Base-by-base conservation (phyloP, 2,797 vertebrate species). In the Erethizon dorsatum region DNA sequence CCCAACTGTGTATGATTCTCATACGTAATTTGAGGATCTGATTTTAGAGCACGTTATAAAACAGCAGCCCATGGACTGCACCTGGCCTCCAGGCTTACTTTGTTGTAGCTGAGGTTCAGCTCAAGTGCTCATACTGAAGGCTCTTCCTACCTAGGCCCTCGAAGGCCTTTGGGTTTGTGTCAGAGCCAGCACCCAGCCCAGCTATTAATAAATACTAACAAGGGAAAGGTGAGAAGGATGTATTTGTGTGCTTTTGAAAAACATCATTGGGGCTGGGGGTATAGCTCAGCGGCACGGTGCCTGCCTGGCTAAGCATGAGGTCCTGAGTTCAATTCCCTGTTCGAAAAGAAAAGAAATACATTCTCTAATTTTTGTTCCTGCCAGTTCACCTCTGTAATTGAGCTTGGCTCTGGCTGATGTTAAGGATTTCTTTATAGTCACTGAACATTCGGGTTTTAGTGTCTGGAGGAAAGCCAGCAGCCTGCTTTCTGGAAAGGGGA, bases 401-500 rank as follows among this genome's bases (percentile, higher is more conserved):
- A 90, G 45, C 87, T 82, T 90, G 83, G 33, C 45, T 73, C 90
- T 77, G 84, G 61, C 80, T 78, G 33, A 79, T 71, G 75, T 89
- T 93, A 87, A 95, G 65, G 73, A 52, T 84, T 45, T 54, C 63
- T 94, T 93, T 92, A 41, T 88, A 90, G 90, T 80, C 82, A n/a
- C 59, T 50, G 73, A 78, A 88, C 67, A 41, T 67, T 91, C 63
- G 83, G 73, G 57, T 75, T 59, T 93, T 89, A 24, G 89, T 67
- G 73, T 96, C 83, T 93, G 73, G 95, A 87, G 37, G 84, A 59
- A 84, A 85, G 75, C 69, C 90, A 95, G 88, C 92, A 59, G 50
- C 56, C 80, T 82, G 41, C 75, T 96, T 88, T 61, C 94, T 91
- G 92, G 59, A n/a, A 61, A 89, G 78, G 56, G 83, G 50, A 92